Evolutionary conservation across 2,113 vertebrate genomes (phyloP).

Genomic region (Melanerpes formicivorus): DNA sequence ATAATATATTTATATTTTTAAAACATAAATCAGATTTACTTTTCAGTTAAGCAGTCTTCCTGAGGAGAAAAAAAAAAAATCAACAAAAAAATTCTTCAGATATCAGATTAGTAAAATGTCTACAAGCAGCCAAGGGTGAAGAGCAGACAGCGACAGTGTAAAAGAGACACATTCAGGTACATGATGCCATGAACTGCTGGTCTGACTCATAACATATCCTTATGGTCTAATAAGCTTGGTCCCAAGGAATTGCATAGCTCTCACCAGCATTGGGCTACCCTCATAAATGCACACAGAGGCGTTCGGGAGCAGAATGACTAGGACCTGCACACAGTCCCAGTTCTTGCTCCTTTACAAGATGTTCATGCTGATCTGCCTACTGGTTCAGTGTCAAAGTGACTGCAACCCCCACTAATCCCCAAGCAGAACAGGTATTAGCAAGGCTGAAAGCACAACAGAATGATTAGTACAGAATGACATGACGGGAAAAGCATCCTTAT

Average conservation of each 20-base stretch:
- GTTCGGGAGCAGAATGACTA: neutral
- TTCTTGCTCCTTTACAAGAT: neutral
- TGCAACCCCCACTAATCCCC: neutral
- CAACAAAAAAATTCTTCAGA: neutral
- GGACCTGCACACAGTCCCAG: neutral
- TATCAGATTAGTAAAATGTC: neutral
- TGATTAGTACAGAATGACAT: neutral
- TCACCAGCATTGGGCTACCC: neutral
- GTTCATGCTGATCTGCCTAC: neutral
- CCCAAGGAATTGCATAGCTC: neutral
- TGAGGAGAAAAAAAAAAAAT: neutral
- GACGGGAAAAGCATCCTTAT: constrained; percentile 20
- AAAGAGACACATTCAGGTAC: neutral
- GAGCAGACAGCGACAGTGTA: neutral
- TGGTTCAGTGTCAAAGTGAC: neutral
- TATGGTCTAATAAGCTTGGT: neutral
- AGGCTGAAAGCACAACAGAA: neutral
- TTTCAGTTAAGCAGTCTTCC: neutral
- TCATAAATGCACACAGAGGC: neutral
- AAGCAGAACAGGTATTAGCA: neutral
- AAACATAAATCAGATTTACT: neutral
- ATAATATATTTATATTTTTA: neutral
- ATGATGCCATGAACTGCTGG: neutral
- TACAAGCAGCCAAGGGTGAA: neutral
- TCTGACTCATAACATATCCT: neutral